These are phyloP conservation scores for Taenioides sp. DNA, from an alignment of 2,797 vertebrate genomes.

Conservation along the genomic window DNA sequence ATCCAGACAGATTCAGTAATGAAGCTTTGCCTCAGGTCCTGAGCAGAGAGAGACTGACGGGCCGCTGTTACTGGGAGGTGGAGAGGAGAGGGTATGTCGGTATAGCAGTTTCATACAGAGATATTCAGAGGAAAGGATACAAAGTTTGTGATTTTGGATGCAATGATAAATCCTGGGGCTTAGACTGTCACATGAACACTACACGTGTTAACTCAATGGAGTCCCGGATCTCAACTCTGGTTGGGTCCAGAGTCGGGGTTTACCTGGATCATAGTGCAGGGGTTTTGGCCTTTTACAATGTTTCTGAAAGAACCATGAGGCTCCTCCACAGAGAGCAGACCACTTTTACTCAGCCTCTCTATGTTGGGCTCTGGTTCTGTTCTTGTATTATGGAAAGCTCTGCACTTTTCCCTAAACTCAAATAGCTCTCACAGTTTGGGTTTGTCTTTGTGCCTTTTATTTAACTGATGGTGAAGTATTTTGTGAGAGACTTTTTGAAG, in stretches of 20 bases:
- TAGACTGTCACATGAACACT: neutral
- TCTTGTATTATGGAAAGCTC: neutral
- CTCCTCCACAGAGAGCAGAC: conserved; percentile 1
- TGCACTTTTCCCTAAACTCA: neutral
- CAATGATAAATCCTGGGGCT: conserved; percentile 2
- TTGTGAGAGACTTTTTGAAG: too few relatives aligned
- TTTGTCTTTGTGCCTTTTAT: too few relatives aligned
- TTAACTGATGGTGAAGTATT: too few relatives aligned
- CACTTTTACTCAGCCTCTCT: neutral
- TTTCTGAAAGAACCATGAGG: neutral
- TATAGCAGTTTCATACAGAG: too few relatives aligned
- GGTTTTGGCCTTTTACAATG: neutral
- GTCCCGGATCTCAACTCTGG: neutral
- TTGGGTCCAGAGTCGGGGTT: neutral
- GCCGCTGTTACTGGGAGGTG: too few relatives aligned
- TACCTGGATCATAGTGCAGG: neutral
- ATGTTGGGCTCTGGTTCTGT: neutral
- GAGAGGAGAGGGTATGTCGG: too few relatives aligned
- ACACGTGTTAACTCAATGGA: neutral
- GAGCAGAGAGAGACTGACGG: too few relatives aligned
- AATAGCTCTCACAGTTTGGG: neutral
- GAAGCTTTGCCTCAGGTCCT: neutral
- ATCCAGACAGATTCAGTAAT: neutral
- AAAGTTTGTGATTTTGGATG: neutral
- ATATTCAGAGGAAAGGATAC: neutral